phyloP scores from a whole-genome alignment of 2,797 vertebrate species.

The Sebastes cheni region DNA sequence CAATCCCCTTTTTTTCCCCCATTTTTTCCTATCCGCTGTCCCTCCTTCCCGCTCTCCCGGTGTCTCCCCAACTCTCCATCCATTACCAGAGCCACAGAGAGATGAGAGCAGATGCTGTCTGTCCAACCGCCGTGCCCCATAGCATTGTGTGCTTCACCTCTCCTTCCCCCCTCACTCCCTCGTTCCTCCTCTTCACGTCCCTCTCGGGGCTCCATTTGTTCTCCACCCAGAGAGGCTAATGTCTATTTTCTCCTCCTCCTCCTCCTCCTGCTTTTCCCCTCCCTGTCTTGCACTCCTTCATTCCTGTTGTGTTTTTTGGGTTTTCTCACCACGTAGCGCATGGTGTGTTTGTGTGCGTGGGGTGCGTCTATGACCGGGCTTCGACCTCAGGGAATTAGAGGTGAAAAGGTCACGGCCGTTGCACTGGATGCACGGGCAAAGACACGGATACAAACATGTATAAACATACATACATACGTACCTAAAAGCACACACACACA shows the following conservation, averaged over 20 bases:
- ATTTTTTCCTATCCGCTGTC: constrained; percentile 18
- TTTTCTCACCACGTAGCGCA: constrained; percentile 18
- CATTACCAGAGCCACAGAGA: constrained; percentile 75
- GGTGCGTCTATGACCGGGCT: constrained; percentile 63
- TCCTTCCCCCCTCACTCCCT: constrained; percentile 73
- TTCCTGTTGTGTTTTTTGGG: constrained; percentile 26
- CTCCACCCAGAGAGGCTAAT: constrained; percentile 73
- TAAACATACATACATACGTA: constrained; percentile 23
- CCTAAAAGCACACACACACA: constrained; percentile 11
- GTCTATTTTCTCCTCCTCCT: constrained; percentile 72
- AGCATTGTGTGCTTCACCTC: constrained; percentile 84
- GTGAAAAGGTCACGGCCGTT: constrained; percentile 65
- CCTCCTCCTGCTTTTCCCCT: constrained; percentile 39
- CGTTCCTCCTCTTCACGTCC: constrained; percentile 83
- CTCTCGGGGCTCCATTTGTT: constrained; percentile 83
- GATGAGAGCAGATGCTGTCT: constrained; percentile 80
- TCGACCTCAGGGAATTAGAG: constrained; percentile 64
- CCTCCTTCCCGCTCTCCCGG: constrained; percentile 28
- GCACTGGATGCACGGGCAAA: constrained; percentile 29
- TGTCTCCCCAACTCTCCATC: constrained; percentile 66
- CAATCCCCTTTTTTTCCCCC: background rate
- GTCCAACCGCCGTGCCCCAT: constrained; percentile 79
- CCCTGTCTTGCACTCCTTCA: constrained; percentile 54
- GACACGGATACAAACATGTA: constrained; percentile 11
- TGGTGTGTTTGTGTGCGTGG: constrained; percentile 1